Evolutionary conservation across 2,797 vertebrate genomes (phyloP), one percentile per base, ranked within the genome.

Genomic region (Coccyzus lansbergi): DNA sequence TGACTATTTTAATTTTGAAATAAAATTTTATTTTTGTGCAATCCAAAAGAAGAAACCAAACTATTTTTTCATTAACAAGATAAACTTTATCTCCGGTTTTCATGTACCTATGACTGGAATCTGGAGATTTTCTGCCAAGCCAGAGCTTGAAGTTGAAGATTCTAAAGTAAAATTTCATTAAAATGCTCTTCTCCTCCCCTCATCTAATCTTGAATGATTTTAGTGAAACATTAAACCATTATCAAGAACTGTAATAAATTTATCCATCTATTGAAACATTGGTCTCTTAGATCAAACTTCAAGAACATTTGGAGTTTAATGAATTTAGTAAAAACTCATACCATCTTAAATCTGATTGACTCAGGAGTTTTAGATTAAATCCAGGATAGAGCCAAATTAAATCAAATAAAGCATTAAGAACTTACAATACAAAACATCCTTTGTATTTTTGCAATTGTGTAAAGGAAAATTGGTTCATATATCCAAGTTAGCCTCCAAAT

Each of bases 331-430:
- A 93, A 93, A 88, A 59, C 68, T 91, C 91, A 71, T 89, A 95
- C 62, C 18, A 93, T 94, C 88, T 89, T 91, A 91, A 92, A 89
- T 83, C 76, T 91, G 88, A 83, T 92, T 89, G 85, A 87, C 93
- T 94, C 82, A 91, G 76, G 90, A 92, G 91, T 93, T 96, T 93
- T 85, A 96, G 88, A 95, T 92, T 92, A 94, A 96, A 95, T 93
- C 91, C 89, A 95, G 82, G 69, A 78, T 38, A 68, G 84, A 91
- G 55, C 51, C 63, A 94, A 78, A 77, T 88, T 83, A 74, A 85
- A 78, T 83, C 94, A 93, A 92, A 91, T 77, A 82, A 92, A 67
- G 83, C 53, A 88, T 94, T 90, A 95, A 90, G 80, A 86, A 82
- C 74, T 81, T 79, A 42, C 2, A 68, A 56, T 24, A 94, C 88